Base-by-base conservation (phyloP, 1,140 invertebrate genomes). In the Temnothorax curvispinosus region DNA sequence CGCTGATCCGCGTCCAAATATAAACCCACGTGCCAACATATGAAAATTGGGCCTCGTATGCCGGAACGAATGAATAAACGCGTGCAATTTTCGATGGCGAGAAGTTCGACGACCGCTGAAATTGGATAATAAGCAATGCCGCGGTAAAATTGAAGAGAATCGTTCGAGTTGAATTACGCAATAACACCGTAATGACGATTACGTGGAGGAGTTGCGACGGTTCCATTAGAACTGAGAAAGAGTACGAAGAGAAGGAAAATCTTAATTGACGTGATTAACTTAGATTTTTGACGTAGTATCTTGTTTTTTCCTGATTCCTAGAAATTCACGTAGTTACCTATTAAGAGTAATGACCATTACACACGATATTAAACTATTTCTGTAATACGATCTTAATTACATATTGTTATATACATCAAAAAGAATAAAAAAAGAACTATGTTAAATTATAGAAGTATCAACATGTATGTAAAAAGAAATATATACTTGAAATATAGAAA, bases 41-140 rank as follows among this genome's bases (percentile, higher is more conserved):
- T 32, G 67, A 84, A 60, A 84, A 84, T 84, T 35, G 41, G 21
- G 27, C 54, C 64, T 9, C 60, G 58, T 81, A 71, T 41, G 15
- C 58, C 69, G 44, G 76, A 32, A 76, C 78, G 67, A 18, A 32
- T n/a, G 67, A 44, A 69, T 67, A 41, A 80, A 67, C 47, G 27
- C 38, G 67, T 72, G 41, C 32, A 58, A 82, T 82, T 82, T 82
- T 82, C 54, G 65, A 67, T 50, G 58, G 15, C 60, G 58, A 69
- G 69, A 88, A 62, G 90, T 91, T 91, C 89, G 74, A 80, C 18
- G 87, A 88, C 89, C 90, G 89, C 60, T 71, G 74, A 77, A 90
- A 90, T 72, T 90, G 87, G 78, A 88, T 88, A 90, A 90, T 71
- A 64, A 77, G 62, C 21, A 64, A 87, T 41, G 82, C 80, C 76